Conservation (phyloP, 2,113 vertebrate species). For the Psammodynastes pulverulentus region DNA sequence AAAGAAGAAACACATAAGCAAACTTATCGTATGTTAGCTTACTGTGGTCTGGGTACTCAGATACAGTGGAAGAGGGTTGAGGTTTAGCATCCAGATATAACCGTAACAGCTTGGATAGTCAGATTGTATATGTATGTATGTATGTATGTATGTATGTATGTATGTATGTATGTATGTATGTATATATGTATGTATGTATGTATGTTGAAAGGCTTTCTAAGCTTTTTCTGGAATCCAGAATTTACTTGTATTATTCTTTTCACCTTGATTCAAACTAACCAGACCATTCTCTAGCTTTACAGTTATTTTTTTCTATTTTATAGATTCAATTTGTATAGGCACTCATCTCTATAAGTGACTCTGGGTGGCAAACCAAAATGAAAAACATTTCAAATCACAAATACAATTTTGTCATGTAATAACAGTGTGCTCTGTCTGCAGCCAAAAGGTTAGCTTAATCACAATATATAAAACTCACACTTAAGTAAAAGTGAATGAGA, state of each 20-base stretch:
- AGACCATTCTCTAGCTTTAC: not conserved
- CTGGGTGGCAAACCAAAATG: not conserved
- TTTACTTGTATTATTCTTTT: not conserved
- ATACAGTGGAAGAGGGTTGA: not conserved
- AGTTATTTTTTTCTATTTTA: not conserved
- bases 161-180: no score
- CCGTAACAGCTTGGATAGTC: not conserved
- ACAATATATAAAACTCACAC: slow-evolving; percentile 4
- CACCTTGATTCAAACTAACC: not conserved
- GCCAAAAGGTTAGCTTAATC: not conserved
- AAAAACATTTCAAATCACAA: not conserved
- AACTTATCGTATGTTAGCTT: not conserved
- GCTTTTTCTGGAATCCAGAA: not conserved
- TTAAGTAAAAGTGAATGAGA: not conserved
- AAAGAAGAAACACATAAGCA: not conserved
- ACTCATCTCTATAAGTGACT: not conserved
- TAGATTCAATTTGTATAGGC: not conserved
- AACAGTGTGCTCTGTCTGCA: not conserved
- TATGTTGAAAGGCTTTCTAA: not conserved
- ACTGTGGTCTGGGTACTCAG: not conserved
- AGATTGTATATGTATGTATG: not conserved
- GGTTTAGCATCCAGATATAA: no score
- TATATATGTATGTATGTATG: no score
- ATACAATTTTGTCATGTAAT: not conserved
- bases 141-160: no score